Percentiles rank a stretch among this genome's conserved stretches.
Evolutionary conservation across 2,113 vertebrate genomes (phyloP).

Genomic region (Aegotheles bennettii): DNA sequence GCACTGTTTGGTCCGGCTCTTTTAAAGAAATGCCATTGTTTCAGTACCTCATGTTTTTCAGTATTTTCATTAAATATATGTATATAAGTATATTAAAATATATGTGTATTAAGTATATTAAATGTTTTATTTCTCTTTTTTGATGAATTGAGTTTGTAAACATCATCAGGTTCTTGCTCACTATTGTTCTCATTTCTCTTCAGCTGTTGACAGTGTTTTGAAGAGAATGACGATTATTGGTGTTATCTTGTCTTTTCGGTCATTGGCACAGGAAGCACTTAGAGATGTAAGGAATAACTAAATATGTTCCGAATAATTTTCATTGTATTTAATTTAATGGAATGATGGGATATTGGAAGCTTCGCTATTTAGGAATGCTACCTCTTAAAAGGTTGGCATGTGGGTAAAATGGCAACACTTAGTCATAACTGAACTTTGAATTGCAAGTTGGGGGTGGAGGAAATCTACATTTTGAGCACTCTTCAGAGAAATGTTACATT

Average conservation of each 20-base stretch:
- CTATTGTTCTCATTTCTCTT: neutral
- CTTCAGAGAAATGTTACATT: neutral
- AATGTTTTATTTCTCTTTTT: neutral
- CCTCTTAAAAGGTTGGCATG: neutral
- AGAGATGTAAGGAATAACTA: constrained; percentile 86
- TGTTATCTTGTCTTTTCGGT: constrained; percentile 96
- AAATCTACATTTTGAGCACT: neutral
- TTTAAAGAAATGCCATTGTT: neutral
- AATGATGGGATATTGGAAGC: neutral
- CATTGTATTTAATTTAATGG: neutral
- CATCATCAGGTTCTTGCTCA: neutral
- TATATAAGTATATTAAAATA: no score
- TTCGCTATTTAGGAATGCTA: neutral
- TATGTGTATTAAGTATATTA: no score
- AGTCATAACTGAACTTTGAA: neutral
- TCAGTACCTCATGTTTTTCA: neutral
- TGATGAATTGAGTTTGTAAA: neutral
- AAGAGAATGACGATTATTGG: constrained; percentile 99
- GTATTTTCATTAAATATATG: no score
- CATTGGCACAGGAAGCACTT: constrained; percentile 93
- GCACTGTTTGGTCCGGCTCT: neutral
- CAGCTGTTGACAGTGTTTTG: constrained; percentile 97
- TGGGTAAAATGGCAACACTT: neutral
- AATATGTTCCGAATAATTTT: neutral
- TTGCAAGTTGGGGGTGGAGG: neutral